phyloP scores from a whole-genome alignment of 2,888 invertebrate species.

The Pollenia griseotomentosa region DNA sequence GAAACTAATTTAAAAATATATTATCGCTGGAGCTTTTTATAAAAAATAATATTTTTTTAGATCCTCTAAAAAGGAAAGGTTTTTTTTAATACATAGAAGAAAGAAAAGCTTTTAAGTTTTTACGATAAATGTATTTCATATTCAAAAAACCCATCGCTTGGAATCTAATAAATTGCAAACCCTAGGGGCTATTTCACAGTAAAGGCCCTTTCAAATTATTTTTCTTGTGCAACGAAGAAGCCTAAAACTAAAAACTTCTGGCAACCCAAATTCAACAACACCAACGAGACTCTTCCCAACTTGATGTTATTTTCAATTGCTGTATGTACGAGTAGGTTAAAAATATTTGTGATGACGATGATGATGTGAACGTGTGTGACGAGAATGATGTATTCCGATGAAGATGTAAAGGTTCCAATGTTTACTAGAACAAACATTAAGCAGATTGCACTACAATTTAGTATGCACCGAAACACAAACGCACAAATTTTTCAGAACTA shows the following conservation, averaged over 20 bases:
- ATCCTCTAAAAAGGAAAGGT: too few relatives aligned
- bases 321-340: constrained; percentile 7
- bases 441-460: constrained; percentile 51
- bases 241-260: not conserved
- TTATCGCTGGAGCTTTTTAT: too few relatives aligned
- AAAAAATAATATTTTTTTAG: too few relatives aligned
- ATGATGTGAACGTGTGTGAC: constrained; percentile 45
- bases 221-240: not conserved
- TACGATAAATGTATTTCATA: too few relatives aligned
- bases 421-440: constrained; percentile 58
- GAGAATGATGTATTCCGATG: constrained; percentile 34
- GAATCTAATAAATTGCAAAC: too few relatives aligned
- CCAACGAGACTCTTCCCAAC: not conserved
- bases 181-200: too few relatives aligned
- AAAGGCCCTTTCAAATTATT: not conserved
- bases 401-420: constrained; percentile 53
- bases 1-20: too few relatives aligned
- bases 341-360: constrained; percentile 29
- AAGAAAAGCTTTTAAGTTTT: too few relatives aligned
- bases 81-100: too few relatives aligned
- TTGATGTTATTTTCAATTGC: not conserved
- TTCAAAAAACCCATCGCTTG: too few relatives aligned
- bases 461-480: constrained; percentile 11
- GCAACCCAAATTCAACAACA: constrained; percentile 7
- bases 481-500: not conserved